These are phyloP conservation scores for Caenorhabditis zanzibari DNA, from an alignment of 2,888 invertebrate species.

Conservation along the genomic window DNA sequence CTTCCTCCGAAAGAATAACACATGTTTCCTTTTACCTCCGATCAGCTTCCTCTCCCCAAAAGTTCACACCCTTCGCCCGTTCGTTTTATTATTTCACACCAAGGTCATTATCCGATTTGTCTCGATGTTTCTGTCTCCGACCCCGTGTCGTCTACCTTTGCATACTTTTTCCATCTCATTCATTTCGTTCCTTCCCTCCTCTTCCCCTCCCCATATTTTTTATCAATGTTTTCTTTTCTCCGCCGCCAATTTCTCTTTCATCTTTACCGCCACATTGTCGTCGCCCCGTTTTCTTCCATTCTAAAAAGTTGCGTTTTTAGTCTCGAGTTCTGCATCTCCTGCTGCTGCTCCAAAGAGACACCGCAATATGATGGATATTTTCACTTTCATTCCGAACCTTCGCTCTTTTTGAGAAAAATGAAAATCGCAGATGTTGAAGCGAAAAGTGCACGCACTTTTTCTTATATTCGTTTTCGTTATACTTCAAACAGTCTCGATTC, in stretches of 20 bases:
- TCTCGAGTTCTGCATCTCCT: slow-evolving; percentile 5
- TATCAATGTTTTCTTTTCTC: slow-evolving; percentile 65
- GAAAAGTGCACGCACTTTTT: not conserved
- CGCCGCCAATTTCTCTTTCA: slow-evolving; percentile 44
- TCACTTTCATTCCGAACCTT: slow-evolving; percentile 9
- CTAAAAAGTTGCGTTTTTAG: slow-evolving; percentile 59
- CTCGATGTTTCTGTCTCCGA: not conserved
- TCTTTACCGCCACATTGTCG: slow-evolving; percentile 51
- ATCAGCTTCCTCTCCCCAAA: not conserved
- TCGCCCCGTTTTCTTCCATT: slow-evolving; percentile 19
- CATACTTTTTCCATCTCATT: not conserved
- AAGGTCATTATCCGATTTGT: slow-evolving; percentile 24
- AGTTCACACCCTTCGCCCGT: slow-evolving; percentile 33
- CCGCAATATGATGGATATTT: slow-evolving; percentile 26
- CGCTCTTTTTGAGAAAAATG: not conserved
- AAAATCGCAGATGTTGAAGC: not conserved
- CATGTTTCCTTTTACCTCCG: not conserved
- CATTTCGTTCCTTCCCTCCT: slow-evolving; percentile 28
- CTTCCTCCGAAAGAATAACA: slow-evolving; percentile 3
- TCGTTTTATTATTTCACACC: slow-evolving; percentile 18
- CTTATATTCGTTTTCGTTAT: not conserved
- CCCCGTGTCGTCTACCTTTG: slow-evolving; percentile 2
- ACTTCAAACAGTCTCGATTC: no score
- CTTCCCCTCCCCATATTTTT: slow-evolving; percentile 50
- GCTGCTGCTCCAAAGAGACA: not conserved